Base-by-base conservation (phyloP, 2,797 vertebrate species). In the Sylvilagus floridanus region DNA sequence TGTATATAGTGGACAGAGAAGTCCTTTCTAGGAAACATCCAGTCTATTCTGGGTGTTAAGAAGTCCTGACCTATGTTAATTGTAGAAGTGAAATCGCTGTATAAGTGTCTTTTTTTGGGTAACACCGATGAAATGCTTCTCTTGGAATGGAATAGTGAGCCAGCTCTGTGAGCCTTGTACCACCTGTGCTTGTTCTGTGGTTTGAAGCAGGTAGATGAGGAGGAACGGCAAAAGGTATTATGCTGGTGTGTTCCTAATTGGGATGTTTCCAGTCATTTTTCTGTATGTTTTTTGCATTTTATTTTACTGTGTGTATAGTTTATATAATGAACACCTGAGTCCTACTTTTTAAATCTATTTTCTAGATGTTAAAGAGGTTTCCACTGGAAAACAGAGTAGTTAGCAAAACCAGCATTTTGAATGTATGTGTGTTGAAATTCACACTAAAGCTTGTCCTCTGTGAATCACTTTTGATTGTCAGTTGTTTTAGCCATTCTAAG, bases 351-450 rank as follows among this genome's bases (percentile, higher is more conserved):
- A 93, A n/a, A 84, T 91, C 79, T 89, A 93, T 71, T 89, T 71
- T 65, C 72, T 89, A 95, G 77, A 93, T 95, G 71, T 93, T 93
- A 94, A 81, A 95, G 84, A 93, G 82, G 54, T 95, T 92, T 83
- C 73, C 77, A 77, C 21, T 81, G 86, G 93, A 79, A 92, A 78
- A 93, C 78, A 90, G 85, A 84, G 54, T 88, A 92, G 77, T 89
- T 88, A 92, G 77, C 86, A 84, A 95, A 97, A 72, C 73, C 69
- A 90, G 63, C 88, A 69, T 35, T 89, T 95, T 95, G 84, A 92
- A 16, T 92, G 75, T 2, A 60, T 87, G 91, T 89, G 69, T 79
- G 69, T 91, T 94, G 83, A 76, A 93, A 90, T 81, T 92, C 77
- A 88, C 24, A 88, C 85, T 52, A 84, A 95, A 79, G 14, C 12